A percentile compares a stretch with the other conserved stretches of the same genome.
These are phyloP conservation scores for Pseudococcus jackbeardsleyi DNA, from an alignment of 2,888 invertebrate genomes.

Conservation along the genomic window DNA sequence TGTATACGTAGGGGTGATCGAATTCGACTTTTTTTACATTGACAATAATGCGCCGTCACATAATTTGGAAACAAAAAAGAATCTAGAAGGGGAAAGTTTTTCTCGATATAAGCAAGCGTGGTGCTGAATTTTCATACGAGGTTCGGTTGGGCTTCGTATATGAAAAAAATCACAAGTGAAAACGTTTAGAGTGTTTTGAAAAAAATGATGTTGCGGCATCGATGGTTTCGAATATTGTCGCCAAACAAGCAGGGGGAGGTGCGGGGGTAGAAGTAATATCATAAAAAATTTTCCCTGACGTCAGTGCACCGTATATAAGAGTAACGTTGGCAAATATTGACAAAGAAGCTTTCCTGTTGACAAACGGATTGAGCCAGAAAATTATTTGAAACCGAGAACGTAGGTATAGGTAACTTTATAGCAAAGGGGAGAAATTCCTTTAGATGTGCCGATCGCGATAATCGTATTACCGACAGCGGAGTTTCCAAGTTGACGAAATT, in stretches of 20 bases:
- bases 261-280: not conserved
- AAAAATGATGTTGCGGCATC: not conserved
- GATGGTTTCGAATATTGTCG: not conserved
- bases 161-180: not conserved
- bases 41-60: conserved; percentile 8
- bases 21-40: not conserved
- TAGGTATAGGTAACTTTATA: not conserved
- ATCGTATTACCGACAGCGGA: not conserved
- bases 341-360: conserved; percentile 30
- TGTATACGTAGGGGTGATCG: not conserved
- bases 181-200: not conserved
- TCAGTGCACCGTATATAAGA: not conserved
- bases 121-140: not conserved
- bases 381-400: conserved; percentile 28
- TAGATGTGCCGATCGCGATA: not conserved
- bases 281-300: conserved; percentile 3
- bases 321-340: conserved; percentile 32
- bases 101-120: not conserved
- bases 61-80: conserved; percentile 30
- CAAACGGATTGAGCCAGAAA: conserved; percentile 44
- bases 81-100: not conserved
- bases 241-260: not conserved
- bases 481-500: not conserved
- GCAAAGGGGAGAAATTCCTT: not conserved
- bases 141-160: not conserved